phyloP scores from a whole-genome alignment of 2,888 invertebrate genomes.

The Synergus japonicus region DNA sequence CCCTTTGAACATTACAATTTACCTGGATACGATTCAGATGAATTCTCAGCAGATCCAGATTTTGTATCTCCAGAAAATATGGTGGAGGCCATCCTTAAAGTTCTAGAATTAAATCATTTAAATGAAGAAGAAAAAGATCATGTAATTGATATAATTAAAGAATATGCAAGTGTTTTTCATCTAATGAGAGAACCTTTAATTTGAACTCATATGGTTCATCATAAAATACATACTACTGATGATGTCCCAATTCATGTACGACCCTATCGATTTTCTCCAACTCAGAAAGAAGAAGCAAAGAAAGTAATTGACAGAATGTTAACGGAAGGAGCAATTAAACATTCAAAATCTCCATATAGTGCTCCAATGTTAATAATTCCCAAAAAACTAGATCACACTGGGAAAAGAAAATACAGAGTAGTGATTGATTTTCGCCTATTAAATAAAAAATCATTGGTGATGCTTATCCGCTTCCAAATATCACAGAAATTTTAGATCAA shows the following conservation, averaged over 20 bases:
- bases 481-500: too few species aligned
- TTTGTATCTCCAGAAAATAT: too few species aligned
- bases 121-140: neutral
- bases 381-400: conserved; percentile 54
- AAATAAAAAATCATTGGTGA: conserved; percentile 56
- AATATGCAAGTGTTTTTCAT: conserved; percentile 40
- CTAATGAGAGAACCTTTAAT: conserved; percentile 39
- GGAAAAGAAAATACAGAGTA: conserved; percentile 51
- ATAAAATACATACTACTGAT: conserved; percentile 41
- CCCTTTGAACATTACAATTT: neutral
- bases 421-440: conserved; percentile 58
- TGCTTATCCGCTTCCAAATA: conserved; percentile 44
- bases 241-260: conserved; percentile 32
- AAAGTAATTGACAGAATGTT: neutral
- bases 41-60: neutral
- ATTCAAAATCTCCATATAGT: conserved; percentile 52
- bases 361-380: conserved; percentile 54
- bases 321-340: conserved; percentile 17
- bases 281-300: neutral
- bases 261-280: conserved; percentile 36
- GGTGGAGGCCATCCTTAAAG: neutral
- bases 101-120: neutral
- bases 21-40: neutral
- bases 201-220: conserved; percentile 37
- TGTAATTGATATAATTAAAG: neutral